Percentiles rank a stretch among this genome's conserved stretches.
phyloP scores from a whole-genome alignment of 2,888 invertebrate genomes.

The Microplitis manilae region DNA sequence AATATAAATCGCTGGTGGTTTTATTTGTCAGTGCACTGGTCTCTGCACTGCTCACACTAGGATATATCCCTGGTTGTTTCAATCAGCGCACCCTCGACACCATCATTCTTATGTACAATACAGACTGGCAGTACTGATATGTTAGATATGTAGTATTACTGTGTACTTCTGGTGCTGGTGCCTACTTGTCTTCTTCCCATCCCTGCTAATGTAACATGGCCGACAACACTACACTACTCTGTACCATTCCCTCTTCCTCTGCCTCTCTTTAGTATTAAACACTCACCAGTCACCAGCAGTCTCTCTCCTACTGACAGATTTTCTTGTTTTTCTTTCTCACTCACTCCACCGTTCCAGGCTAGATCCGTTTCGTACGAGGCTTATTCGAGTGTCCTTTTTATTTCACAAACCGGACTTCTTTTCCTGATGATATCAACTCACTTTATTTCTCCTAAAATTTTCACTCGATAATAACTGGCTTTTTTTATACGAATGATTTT shows the following conservation, averaged over 20 bases:
- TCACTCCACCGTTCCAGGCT: constrained; percentile 19
- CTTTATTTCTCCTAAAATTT: background rate
- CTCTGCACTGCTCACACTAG: constrained; percentile 11
- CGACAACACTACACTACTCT: constrained; percentile 42
- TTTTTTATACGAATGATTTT: background rate
- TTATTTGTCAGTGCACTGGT: constrained; percentile 11
- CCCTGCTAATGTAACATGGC: constrained; percentile 50
- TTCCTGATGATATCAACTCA: too few relatives aligned
- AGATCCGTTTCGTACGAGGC: background rate
- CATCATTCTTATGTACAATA: background rate
- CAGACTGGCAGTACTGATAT: background rate
- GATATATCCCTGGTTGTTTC: constrained; percentile 39
- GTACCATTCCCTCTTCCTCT: constrained; percentile 24
- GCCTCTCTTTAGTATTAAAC: background rate
- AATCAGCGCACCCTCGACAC: constrained; percentile 52
- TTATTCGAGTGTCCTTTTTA: constrained; percentile 12
- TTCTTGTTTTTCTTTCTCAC: constrained; percentile 21
- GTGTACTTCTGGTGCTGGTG: constrained; percentile 5
- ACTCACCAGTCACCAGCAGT: constrained; percentile 1
- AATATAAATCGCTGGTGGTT: background rate
- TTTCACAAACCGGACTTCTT: background rate
- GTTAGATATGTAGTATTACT: background rate
- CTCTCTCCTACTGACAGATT: constrained; percentile 19
- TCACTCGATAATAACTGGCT: background rate
- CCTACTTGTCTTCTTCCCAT: constrained; percentile 44